Evolutionary conservation across 1,140 invertebrate genomes (phyloP).

Genomic region (Neodiprion lecontei): DNA sequence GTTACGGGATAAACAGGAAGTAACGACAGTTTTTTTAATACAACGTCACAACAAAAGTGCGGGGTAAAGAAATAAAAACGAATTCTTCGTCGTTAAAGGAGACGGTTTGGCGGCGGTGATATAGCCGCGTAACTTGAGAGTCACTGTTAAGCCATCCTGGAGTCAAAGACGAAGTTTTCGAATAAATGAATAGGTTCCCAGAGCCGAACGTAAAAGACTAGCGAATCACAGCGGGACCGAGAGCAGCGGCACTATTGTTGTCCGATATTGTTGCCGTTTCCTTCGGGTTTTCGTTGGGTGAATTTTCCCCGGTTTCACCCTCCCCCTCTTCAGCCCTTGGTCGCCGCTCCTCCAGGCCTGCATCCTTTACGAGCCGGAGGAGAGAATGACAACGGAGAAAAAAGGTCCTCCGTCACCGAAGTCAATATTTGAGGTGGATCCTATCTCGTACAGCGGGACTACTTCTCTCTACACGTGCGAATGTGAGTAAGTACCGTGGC

Average conservation of each 20-base stretch:
- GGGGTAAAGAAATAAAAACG: not conserved
- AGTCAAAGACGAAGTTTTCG: not conserved
- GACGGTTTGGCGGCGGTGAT: too few relatives aligned
- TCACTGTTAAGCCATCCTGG: not conserved
- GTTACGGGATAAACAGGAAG: too few relatives aligned
- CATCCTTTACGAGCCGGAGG: not conserved
- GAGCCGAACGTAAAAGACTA: not conserved
- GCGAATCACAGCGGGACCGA: not conserved
- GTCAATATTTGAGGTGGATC: constrained; percentile 5
- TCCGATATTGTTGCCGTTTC: not conserved
- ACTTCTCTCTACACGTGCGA: too few relatives aligned
- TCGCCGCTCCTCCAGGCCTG: not conserved
- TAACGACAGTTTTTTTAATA: too few relatives aligned
- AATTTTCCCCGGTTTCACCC: not conserved
- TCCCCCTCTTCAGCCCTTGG: not conserved
- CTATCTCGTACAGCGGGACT: not conserved
- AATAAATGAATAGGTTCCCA: constrained; percentile 5
- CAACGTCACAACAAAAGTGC: not conserved
- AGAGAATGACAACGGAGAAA: not conserved
- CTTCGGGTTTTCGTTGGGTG: not conserved
- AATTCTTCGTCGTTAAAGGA: not conserved
- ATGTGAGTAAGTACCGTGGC: too few relatives aligned
- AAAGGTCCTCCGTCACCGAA: constrained; percentile 7
- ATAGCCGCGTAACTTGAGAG: not conserved
- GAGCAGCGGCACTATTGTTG: not conserved